Evolutionary conservation across 2,797 vertebrate species (phyloP), one percentile per base, ranked within the genome.

Genomic region (Tapera naevia): DNA sequence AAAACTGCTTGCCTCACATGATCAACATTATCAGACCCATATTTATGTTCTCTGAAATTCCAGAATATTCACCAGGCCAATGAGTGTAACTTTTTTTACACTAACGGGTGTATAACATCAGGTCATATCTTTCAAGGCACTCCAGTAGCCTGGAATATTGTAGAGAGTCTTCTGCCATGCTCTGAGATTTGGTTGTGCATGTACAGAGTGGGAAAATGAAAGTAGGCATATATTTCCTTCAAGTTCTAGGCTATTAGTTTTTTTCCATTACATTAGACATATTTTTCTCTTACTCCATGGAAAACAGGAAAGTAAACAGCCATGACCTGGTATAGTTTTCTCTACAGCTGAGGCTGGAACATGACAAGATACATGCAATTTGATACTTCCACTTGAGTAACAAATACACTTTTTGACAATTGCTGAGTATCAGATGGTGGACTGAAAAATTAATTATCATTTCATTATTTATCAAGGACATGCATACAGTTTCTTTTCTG

Each of bases 401-500:
- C 57, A 87, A 95, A 88, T 89, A 82, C 18, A 16, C 18, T 67
- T 85, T 89, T 89, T 1, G 3, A 71, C 72, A 88, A 66, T 65
- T 89, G 45, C 15, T 3, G 13, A 90, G 46, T 86, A 92, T 91
- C 84, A 89, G 64, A 92, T 87, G 62, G 35, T 62, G 60, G 32
- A 61, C 50, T 96, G 61, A 93, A 94, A 94, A 91, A 85, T 70
- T 91, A 87, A 93, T 91, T 86, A 72, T 73, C 1, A 58, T 82
- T 96, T 87, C 65, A 91, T 94, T 96, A 94, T 91, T 96, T 83
- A 89, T 88, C 71, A 91, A 91, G 84, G 75, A 82, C 60, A 80
- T 65, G 28, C 64, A 86, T 83, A 54, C 27, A 71, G 19, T 32
- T 85, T 91, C 45, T 78, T 87, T 89, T 67, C 67, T 57, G 53